Conservation (phyloP, 2,113 vertebrate species). For the Caranx melampygus region DNA sequence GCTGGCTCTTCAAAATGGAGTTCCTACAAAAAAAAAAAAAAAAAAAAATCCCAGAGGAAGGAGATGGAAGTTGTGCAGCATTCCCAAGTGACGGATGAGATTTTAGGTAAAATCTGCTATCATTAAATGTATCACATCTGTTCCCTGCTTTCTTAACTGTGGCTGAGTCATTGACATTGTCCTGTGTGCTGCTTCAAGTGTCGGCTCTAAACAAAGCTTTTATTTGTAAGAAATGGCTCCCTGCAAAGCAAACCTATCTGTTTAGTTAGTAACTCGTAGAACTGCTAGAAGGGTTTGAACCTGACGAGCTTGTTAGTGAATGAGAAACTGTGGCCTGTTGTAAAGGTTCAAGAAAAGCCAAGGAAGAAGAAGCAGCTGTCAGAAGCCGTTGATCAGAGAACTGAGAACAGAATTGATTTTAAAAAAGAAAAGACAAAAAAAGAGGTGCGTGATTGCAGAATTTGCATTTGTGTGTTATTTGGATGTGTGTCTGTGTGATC, state of each 20-base stretch:
- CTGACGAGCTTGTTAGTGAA: not conserved
- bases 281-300: not conserved
- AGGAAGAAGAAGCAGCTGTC: constrained; percentile 1
- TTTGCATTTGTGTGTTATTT: constrained; percentile 27
- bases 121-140: constrained; percentile 50
- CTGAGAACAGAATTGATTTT: constrained; percentile 1
- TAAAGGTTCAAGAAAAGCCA: constrained; percentile 16
- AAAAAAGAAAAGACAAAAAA: not conserved
- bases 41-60: constrained; percentile 31
- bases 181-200: constrained; percentile 20
- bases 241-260: constrained; percentile 5
- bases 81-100: constrained; percentile 23
- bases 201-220: constrained; percentile 31
- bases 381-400: constrained; percentile 1
- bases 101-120: constrained; percentile 49
- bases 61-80: constrained; percentile 36
- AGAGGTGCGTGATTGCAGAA: constrained; percentile 16
- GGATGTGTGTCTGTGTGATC: constrained; percentile 20
- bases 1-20: constrained; percentile 79
- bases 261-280: constrained; percentile 9
- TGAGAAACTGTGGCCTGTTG: constrained; percentile 20
- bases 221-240: constrained; percentile 12
- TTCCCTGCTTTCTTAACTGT: constrained; percentile 61
- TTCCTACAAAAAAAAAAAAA: constrained; percentile 35
- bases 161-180: constrained; percentile 47